Evolutionary conservation across 2,888 invertebrate genomes (phyloP).

Genomic region (Rhogogaster chlorosoma): DNA sequence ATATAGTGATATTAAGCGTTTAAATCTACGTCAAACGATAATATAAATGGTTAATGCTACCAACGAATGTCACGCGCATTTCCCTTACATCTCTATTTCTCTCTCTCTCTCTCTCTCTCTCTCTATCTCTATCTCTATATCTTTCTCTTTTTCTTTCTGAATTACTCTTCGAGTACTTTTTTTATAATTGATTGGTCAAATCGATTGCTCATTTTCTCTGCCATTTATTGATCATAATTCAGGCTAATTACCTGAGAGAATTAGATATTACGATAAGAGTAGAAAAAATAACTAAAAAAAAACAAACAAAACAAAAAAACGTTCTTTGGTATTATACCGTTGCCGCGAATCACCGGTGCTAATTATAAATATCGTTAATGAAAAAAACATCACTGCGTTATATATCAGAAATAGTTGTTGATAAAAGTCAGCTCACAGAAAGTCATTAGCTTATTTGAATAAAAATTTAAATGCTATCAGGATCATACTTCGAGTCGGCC

Average conservation of each 20-base stretch:
- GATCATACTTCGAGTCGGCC: neutral
- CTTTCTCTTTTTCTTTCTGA: neutral
- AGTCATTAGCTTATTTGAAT: neutral
- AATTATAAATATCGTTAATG: neutral
- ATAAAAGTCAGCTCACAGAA: neutral
- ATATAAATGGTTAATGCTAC: conserved; percentile 17
- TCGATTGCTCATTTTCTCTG: neutral
- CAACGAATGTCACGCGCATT: neutral
- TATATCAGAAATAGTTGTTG: neutral
- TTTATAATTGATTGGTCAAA: neutral
- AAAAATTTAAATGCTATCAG: neutral
- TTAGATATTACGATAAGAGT: conserved; percentile 17
- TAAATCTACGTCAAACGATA: conserved; percentile 47
- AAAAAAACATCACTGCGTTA: neutral
- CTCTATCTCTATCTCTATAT: neutral
- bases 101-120: conserved; percentile 3
- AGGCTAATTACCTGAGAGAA: neutral
- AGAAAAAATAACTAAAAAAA: neutral
- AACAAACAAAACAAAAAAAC: neutral
- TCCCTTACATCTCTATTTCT: neutral
- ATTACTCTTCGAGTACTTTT: conserved; percentile 15
- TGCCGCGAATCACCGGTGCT: conserved; percentile 10
- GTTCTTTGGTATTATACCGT: neutral
- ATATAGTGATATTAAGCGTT: conserved; percentile 44
- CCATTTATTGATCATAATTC: neutral